Evolutionary conservation across 1,140 invertebrate genomes (phyloP).

Genomic region (Luehdorfia chinensis): DNA sequence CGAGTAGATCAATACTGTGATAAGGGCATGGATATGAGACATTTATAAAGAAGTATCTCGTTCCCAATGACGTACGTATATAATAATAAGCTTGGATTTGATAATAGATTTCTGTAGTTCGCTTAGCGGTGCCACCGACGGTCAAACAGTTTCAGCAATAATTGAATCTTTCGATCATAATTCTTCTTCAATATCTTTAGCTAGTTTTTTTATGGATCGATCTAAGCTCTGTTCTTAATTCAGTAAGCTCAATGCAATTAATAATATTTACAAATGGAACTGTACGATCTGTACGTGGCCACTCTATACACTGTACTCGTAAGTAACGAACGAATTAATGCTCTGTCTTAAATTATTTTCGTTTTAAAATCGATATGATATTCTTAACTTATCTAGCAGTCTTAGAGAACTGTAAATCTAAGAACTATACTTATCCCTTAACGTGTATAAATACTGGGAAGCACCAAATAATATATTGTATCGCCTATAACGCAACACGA

Average conservation of each 20-base stretch:
- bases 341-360: constrained; percentile 46
- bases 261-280: constrained; percentile 28
- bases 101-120: constrained; percentile 64
- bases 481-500: constrained; percentile 38
- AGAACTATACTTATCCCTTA: constrained; percentile 30
- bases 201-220: constrained; percentile 1
- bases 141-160: constrained; percentile 36
- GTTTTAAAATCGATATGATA: constrained; percentile 45
- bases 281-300: constrained; percentile 52
- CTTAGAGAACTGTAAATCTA: constrained; percentile 41
- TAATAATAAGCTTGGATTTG: constrained; percentile 67
- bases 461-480: constrained; percentile 58
- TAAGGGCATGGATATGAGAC: constrained; percentile 65
- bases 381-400: constrained; percentile 40
- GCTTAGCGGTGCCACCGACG: constrained; percentile 57
- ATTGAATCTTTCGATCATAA: background rate
- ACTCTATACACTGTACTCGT: constrained; percentile 49
- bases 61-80: constrained; percentile 38
- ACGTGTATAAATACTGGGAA: constrained; percentile 45
- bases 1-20: constrained; percentile 68
- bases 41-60: constrained; percentile 41
- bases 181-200: constrained; percentile 16
- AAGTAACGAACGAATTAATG: constrained; percentile 55
- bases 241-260: constrained; percentile 13
- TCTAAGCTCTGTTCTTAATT: constrained; percentile 16